A percentile compares a stretch with the other conserved stretches of the same genome.
phyloP scores from a whole-genome alignment of 2,797 vertebrate species.

The Urophycis tenuis region DNA sequence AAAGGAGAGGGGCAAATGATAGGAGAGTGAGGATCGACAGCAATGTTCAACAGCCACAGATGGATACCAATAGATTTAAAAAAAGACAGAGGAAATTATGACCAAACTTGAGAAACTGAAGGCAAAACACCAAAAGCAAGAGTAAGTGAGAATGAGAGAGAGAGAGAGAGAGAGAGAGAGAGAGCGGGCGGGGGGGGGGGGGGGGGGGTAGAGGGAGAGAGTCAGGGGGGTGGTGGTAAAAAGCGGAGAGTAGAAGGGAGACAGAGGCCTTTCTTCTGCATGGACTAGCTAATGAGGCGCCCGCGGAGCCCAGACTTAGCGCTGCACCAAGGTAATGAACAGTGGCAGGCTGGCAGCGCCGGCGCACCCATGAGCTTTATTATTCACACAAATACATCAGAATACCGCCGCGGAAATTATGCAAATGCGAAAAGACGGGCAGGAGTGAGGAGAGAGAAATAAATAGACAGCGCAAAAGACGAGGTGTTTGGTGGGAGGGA shows the following conservation, averaged over 20 bases:
- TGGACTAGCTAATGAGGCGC: conserved; percentile 60
- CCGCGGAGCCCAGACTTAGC: conserved; percentile 50
- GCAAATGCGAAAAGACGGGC: conserved; percentile 47
- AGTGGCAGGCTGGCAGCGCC: conserved; percentile 52
- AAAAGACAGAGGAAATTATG: not conserved
- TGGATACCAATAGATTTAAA: not conserved
- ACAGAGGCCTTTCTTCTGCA: conserved; percentile 52
- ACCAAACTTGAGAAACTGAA: not conserved
- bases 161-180: not conserved
- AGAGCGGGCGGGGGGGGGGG: not conserved
- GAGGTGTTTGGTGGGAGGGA: not conserved
- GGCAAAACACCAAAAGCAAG: not conserved
- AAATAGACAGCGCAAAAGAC: conserved; percentile 12
- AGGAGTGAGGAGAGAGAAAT: conserved; percentile 30
- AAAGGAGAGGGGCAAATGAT: not conserved
- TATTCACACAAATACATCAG: conserved; percentile 65
- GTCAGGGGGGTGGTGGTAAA: conserved; percentile 5
- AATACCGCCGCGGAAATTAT: conserved; percentile 62
- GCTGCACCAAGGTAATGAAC: conserved; percentile 53
- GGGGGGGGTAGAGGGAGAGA: not conserved
- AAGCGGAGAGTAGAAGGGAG: conserved; percentile 26
- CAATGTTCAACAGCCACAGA: not conserved
- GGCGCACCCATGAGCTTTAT: conserved; percentile 55
- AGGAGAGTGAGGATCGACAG: not conserved
- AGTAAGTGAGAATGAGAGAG: not conserved